Base-by-base conservation (phyloP, 1,140 invertebrate species). In the Bradysia coprophila region DNA sequence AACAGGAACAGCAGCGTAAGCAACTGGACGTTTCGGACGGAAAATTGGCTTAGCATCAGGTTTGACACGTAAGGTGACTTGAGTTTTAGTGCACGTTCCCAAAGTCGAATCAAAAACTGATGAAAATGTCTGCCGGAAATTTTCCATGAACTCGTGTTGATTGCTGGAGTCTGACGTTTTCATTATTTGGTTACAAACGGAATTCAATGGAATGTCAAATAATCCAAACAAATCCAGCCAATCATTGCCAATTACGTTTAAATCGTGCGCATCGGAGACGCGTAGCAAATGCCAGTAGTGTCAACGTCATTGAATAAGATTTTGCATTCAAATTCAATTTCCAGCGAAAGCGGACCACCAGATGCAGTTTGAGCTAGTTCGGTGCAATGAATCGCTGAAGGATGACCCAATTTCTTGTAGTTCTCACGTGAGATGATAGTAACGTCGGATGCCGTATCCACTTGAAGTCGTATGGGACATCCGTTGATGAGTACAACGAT, bases 341-440 rank as follows among this genome's bases (percentile, higher is more conserved):
- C n/a, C n/a, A n/a, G n/a, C n/a, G n/a, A n/a, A n/a, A n/a, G n/a
- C n/a, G n/a, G n/a, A n/a, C n/a, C n/a, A n/a, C n/a, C n/a, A n/a
- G n/a, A n/a, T n/a, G n/a, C n/a, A n/a, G n/a, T n/a, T n/a, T n/a
- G n/a, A n/a, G n/a, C n/a, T n/a, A n/a, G n/a, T n/a, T n/a, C n/a
- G n/a, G n/a, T n/a, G n/a, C n/a, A n/a, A n/a, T n/a, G 13, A 18
- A 16, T 16, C 11, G 36, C 32, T 22, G 13, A 33, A 16, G 42
- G 34, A 11, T 24, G 37, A 23, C 22, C 21, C 23, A 40, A 16
- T 20, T 40, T 32, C 21, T 31, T 23, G 28, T 31, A 40, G 1
- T 16, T 21, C 21, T 40, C 16, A 33, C 33, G n/a, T 2, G 43
- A 32, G 16, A 44, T 44, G 8, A 40, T 34, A 21, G 38, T 40